Evolutionary conservation across 2,797 vertebrate genomes (phyloP).

Genomic region (Coracias cyanogaster): DNA sequence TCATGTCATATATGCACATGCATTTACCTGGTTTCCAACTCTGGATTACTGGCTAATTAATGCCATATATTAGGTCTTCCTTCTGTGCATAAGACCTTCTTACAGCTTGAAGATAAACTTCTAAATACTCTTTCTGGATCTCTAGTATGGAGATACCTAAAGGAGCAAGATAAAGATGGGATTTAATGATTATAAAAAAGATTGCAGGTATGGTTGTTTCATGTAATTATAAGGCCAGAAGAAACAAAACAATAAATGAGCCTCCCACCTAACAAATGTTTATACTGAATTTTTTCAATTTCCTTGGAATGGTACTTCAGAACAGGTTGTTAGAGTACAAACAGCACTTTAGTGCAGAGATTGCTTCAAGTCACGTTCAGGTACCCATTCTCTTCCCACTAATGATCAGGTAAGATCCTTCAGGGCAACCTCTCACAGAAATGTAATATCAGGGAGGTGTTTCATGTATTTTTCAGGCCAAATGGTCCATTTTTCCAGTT

Average conservation of each 20-base stretch:
- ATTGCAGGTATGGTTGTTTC: not conserved
- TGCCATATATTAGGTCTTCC: not conserved
- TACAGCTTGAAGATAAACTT: not conserved
- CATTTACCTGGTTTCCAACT: not conserved
- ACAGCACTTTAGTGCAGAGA: not conserved
- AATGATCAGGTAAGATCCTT: not conserved
- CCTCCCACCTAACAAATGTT: not conserved
- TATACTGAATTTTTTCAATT: not conserved
- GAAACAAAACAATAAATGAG: not conserved
- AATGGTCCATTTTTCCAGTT: not conserved
- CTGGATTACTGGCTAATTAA: not conserved
- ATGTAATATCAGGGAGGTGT: not conserved
- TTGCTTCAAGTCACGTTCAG: not conserved
- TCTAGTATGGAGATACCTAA: not conserved
- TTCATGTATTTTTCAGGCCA: not conserved
- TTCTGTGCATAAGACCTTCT: not conserved
- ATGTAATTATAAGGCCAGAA: not conserved
- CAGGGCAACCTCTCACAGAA: not conserved
- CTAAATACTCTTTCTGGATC: not conserved
- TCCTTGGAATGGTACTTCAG: not conserved
- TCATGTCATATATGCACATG: not conserved
- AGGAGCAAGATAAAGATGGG: not conserved
- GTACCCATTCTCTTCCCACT: not conserved
- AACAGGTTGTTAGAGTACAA: not conserved
- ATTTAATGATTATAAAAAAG: not conserved